Base-by-base conservation (phyloP, 2,888 invertebrate species). In the Sussaba pulchella region DNA sequence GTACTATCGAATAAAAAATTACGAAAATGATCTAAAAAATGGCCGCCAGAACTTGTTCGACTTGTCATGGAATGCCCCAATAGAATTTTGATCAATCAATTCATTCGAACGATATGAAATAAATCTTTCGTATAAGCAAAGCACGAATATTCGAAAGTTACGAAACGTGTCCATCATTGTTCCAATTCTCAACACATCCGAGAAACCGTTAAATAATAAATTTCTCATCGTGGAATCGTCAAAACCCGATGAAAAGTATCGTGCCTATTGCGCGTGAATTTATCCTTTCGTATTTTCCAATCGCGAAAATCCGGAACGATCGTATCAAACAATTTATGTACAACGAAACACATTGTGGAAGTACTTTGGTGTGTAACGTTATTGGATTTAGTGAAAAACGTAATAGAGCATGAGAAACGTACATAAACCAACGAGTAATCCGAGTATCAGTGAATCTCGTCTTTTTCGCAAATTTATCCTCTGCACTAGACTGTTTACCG, bases 401-500 rank as follows among this genome's bases (percentile, higher is more conserved):
- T 97, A 98, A 1, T 96, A 88, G 5, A 98, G 93, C 88, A 98
- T 93, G n/a, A 99, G 93, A 92, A 99, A 96, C 57, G 98, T 96
- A 93, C 99, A 99, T 72, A 96, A 93, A 2, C 96, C 97, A 80
- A 99, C 96, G 21, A 99, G 96, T 10, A 96, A 93, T 0, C 98
- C 99, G 36, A 99, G 90, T 85, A 99, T 98, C 61, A 99, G 94
- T 0, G 99, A 97, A 93, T 99, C 99, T 70, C 99, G 95, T 70
- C 98, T 94, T 92, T 99, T 99, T 87, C 98, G 96, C 24, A 99
- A 94, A 92, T 98, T 98, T 88, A 99, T 98, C 91, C 98, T 95
- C 92, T 98, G 98, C 82, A 99, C 95, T 74, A 99, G 93, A 92
- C 97, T 97, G 92, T 96, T 96, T 61, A 97, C 94, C 87, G 96